Evolutionary conservation across 2,797 vertebrate species (phyloP).

Genomic region (Rhabdomys pumilio): DNA sequence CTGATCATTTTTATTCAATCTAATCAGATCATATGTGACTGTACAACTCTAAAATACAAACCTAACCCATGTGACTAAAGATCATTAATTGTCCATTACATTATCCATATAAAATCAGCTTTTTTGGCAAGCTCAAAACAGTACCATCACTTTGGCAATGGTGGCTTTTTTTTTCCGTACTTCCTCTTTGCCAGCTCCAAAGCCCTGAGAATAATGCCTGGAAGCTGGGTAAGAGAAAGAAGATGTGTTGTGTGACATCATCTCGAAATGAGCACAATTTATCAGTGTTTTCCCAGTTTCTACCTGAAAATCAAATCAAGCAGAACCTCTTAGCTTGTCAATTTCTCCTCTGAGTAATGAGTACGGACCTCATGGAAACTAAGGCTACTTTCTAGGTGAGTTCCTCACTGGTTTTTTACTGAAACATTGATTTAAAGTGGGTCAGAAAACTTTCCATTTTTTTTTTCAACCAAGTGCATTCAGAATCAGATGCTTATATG

Average conservation of each 20-base stretch:
- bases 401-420: conserved; percentile 87
- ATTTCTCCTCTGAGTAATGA: conserved; percentile 84
- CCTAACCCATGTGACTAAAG: not conserved
- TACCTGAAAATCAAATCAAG: conserved; percentile 21
- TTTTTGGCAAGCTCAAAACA: not conserved
- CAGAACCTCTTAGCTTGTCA: conserved; percentile 58
- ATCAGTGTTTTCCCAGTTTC: conserved; percentile 64
- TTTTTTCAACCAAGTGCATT: conserved; percentile 11
- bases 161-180: not conserved
- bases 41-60: conserved; percentile 1
- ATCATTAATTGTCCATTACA: not conserved
- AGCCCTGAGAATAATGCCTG: not conserved
- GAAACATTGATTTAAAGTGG: conserved; percentile 90
- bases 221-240: conserved; percentile 58
- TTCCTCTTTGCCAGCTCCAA: not conserved
- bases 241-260: conserved; percentile 30
- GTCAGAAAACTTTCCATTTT: conserved; percentile 87
- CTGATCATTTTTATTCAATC: conserved; percentile 17
- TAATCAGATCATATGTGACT: conserved; percentile 18
- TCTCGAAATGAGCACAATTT: not conserved
- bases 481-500: conserved; percentile 42
- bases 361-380: conserved; percentile 86
- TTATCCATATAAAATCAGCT: not conserved
- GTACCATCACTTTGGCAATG: not conserved
- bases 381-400: conserved; percentile 68